Evolutionary conservation across 2,113 vertebrate genomes (phyloP).

Genomic region (Sinocyclocheilus maitianheensis): DNA sequence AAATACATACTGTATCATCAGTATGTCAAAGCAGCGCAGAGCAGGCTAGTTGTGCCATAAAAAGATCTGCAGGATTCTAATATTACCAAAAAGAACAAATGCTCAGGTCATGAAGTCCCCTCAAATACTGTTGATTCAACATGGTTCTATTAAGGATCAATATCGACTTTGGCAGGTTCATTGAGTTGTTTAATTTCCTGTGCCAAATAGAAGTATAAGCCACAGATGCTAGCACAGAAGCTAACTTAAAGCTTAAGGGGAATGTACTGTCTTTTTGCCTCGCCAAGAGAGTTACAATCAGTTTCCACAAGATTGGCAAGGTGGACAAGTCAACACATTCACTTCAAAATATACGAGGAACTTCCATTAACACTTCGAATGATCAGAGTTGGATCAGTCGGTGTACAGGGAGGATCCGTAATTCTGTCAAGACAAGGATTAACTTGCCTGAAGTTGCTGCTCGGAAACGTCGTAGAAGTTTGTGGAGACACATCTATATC

Average conservation of each 20-base stretch:
- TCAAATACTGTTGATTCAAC: conserved; percentile 16
- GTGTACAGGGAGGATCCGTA: conserved; percentile 31
- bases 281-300: neutral
- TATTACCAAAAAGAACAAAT: conserved; percentile 8
- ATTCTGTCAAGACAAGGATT: conserved; percentile 51
- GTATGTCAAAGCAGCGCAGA: conserved; percentile 2
- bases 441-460: conserved; percentile 42
- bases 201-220: conserved; percentile 8
- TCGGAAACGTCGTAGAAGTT: conserved; percentile 18
- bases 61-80: conserved; percentile 19
- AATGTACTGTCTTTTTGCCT: neutral
- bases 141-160: conserved; percentile 1
- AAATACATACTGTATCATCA: conserved; percentile 11
- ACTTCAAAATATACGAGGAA: neutral
- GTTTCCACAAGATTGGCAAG: conserved; percentile 7
- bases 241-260: conserved; percentile 5
- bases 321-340: conserved; percentile 22
- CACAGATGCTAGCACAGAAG: neutral
- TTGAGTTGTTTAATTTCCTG: conserved; percentile 1
- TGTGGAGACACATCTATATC: conserved; percentile 39
- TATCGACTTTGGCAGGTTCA: neutral
- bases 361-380: conserved; percentile 40
- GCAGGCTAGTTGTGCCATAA: neutral
- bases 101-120: conserved; percentile 15
- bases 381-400: conserved; percentile 41